Conservation (phyloP, 1,140 invertebrate species). For the Sarcophaga bullata region DNA sequence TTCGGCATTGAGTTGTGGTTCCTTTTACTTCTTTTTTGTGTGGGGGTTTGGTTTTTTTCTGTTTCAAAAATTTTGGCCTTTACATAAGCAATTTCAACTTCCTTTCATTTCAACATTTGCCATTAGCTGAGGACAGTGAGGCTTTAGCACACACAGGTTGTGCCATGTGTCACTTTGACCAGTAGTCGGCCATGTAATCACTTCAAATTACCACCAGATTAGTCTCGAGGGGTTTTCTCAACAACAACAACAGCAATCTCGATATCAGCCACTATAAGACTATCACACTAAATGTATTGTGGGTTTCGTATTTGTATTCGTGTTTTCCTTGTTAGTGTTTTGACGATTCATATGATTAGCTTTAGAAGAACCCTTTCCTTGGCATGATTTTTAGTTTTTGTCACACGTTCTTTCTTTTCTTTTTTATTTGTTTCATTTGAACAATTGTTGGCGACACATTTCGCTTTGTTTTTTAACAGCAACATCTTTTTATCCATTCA, state of each 20-base stretch:
- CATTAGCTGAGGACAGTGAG: not conserved
- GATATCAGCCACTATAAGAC: not conserved
- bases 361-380: not conserved
- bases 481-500: slow-evolving; percentile 28
- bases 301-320: not conserved
- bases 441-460: slow-evolving; percentile 38
- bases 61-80: not conserved
- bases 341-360: slow-evolving; percentile 3
- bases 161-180: slow-evolving; percentile 36
- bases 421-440: slow-evolving; percentile 11
- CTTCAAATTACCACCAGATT: slow-evolving; percentile 39
- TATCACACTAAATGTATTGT: not conserved
- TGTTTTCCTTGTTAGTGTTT: not conserved
- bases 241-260: not conserved
- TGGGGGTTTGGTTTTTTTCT: not conserved
- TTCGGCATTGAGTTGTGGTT: not conserved
- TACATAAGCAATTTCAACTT: no score
- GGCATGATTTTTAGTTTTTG: slow-evolving; percentile 27
- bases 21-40: no score
- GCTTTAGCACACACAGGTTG: not conserved
- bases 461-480: slow-evolving; percentile 4
- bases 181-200: slow-evolving; percentile 29
- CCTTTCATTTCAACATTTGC: not conserved
- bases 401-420: not conserved
- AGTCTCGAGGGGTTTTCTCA: slow-evolving; percentile 24